Evolutionary conservation across 1,140 invertebrate species (phyloP).

Genomic region (Phocides pigmalion): DNA sequence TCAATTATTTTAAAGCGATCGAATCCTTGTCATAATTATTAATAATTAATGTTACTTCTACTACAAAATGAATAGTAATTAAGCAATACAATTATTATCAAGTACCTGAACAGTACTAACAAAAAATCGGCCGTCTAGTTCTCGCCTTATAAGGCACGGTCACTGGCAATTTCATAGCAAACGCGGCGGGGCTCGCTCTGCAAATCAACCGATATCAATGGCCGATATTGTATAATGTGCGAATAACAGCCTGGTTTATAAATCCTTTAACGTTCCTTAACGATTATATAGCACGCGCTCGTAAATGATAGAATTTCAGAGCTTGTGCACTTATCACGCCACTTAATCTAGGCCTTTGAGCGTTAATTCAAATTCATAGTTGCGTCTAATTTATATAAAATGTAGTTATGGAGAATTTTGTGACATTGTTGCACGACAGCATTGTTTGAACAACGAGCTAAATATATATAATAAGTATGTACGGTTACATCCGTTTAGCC

Average conservation of each 20-base stretch:
- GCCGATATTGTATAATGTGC: constrained; percentile 45
- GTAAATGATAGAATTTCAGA: constrained; percentile 37
- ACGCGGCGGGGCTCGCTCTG: constrained; percentile 26
- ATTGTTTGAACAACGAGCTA: constrained; percentile 5
- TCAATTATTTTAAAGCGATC: too few relatives aligned
- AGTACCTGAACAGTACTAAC: background rate
- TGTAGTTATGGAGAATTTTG: constrained; percentile 11
- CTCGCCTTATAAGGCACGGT: constrained; percentile 37
- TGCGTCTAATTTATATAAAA: constrained; percentile 24
- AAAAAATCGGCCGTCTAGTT: constrained; percentile 16
- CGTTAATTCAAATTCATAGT: constrained; percentile 30
- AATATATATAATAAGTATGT: background rate
- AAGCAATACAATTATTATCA: background rate
- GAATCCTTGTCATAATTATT: too few relatives aligned
- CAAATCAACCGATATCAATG: constrained; percentile 54
- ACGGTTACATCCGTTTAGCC: too few relatives aligned
- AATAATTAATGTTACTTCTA: too few relatives aligned
- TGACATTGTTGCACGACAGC: constrained; percentile 20
- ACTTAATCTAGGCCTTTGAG: constrained; percentile 30
- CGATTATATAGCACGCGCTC: constrained; percentile 32
- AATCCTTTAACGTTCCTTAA: constrained; percentile 27
- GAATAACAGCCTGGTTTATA: constrained; percentile 40
- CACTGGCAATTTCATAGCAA: constrained; percentile 42
- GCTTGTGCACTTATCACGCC: constrained; percentile 19
- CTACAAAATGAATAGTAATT: background rate